These are phyloP conservation scores for Bhutanitis thaidina DNA, from an alignment of 2,888 invertebrate species.

Conservation along the genomic window DNA sequence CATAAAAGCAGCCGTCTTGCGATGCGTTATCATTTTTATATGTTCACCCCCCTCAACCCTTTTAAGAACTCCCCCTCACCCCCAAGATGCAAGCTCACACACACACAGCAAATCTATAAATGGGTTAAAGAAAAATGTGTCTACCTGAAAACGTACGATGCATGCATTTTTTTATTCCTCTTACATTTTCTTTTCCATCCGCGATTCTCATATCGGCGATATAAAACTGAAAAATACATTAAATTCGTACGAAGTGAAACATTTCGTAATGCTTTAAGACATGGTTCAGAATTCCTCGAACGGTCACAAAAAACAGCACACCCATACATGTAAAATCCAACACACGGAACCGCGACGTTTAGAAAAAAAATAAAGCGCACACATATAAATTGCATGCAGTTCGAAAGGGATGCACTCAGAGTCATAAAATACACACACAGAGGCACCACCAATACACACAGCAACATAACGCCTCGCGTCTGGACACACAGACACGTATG, in stretches of 20 bases:
- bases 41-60: constrained; percentile 62
- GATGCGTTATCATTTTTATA: constrained; percentile 81
- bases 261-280: constrained; percentile 25
- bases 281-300: constrained; percentile 35
- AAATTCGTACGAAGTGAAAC: constrained; percentile 39
- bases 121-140: constrained; percentile 80
- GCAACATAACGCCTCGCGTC: constrained; percentile 43
- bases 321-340: constrained; percentile 58
- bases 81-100: constrained; percentile 58
- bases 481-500: constrained; percentile 50
- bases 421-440: constrained; percentile 75
- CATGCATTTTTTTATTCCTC: constrained; percentile 72
- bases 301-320: constrained; percentile 54
- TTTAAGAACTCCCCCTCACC: constrained; percentile 42
- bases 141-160: constrained; percentile 80
- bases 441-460: constrained; percentile 24
- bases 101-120: constrained; percentile 62
- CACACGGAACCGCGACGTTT: constrained; percentile 61
- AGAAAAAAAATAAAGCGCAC: constrained; percentile 77
- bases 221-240: constrained; percentile 80
- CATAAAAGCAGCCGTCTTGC: constrained; percentile 80
- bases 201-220: constrained; percentile 79
- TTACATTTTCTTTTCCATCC: constrained; percentile 78
- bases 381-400: constrained; percentile 78
- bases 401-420: constrained; percentile 80